phyloP scores from a whole-genome alignment of 2,797 vertebrate species.

The Argyrosomus regius region DNA sequence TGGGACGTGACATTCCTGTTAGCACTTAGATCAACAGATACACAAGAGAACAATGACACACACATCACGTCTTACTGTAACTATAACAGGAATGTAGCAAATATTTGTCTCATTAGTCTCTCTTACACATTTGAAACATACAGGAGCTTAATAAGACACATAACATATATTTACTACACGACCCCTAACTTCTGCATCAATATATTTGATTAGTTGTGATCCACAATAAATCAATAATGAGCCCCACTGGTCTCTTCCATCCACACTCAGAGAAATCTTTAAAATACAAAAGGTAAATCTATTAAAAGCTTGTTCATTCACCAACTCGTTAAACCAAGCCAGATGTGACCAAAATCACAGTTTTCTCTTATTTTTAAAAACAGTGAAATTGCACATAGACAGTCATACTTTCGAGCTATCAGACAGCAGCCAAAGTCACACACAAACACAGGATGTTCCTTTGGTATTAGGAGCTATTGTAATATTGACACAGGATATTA shows the following conservation, averaged over 20 bases:
- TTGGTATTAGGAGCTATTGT: not conserved
- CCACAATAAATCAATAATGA: conserved; percentile 27
- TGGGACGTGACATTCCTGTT: not conserved
- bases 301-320: conserved; percentile 27
- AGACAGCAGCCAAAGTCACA: not conserved
- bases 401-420: not conserved
- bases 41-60: not conserved
- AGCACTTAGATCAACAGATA: not conserved
- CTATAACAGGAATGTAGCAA: not conserved
- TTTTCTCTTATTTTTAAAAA: conserved; percentile 9
- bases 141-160: not conserved
- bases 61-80: not conserved
- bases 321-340: not conserved
- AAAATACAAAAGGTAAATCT: conserved; percentile 1
- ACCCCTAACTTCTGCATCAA: conserved; percentile 7
- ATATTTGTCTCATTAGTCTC: not conserved
- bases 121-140: not conserved
- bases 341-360: conserved; percentile 31
- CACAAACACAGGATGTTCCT: not conserved
- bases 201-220: not conserved
- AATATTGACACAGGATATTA: not conserved
- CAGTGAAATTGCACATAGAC: not conserved
- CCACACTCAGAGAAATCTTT: conserved; percentile 1
- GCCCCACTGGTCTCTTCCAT: not conserved
- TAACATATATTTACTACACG: not conserved